phyloP scores from a whole-genome alignment of 2,113 vertebrate species.

The Todiramphus chloris region DNA sequence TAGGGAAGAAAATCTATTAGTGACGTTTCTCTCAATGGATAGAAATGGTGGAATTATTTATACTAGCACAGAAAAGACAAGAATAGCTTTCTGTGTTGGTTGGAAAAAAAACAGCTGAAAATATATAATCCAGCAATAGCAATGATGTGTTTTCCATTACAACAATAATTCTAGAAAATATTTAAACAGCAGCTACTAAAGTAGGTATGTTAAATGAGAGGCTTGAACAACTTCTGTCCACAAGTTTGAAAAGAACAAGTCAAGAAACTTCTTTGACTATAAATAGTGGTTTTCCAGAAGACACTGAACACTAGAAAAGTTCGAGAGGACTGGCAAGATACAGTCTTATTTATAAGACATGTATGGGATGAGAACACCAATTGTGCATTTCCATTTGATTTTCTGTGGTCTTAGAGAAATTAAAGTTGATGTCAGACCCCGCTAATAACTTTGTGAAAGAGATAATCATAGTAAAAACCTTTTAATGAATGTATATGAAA shows the following conservation, averaged over 20 bases:
- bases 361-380: background rate
- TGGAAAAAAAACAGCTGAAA: slow-evolving; percentile 4
- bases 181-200: slow-evolving; percentile 28
- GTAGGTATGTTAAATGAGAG: slow-evolving; percentile 17
- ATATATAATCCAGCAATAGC: background rate
- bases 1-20: background rate
- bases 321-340: background rate
- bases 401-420: background rate
- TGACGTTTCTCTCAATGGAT: background rate
- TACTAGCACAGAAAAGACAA: background rate
- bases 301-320: background rate
- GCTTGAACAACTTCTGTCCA: slow-evolving; percentile 18
- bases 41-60: slow-evolving; percentile 1
- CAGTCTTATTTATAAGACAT: background rate
- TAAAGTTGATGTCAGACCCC: background rate
- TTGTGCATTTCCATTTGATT: background rate
- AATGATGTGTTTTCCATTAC: slow-evolving; percentile 41
- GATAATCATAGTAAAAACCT: background rate
- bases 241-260: slow-evolving; percentile 7
- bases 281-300: slow-evolving; percentile 21
- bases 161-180: slow-evolving; percentile 36
- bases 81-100: background rate
- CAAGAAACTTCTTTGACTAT: background rate
- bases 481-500: background rate
- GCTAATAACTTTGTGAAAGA: background rate